Evolutionary conservation across 1,140 invertebrate species (phyloP).

Genomic region (Subanguina moxae): DNA sequence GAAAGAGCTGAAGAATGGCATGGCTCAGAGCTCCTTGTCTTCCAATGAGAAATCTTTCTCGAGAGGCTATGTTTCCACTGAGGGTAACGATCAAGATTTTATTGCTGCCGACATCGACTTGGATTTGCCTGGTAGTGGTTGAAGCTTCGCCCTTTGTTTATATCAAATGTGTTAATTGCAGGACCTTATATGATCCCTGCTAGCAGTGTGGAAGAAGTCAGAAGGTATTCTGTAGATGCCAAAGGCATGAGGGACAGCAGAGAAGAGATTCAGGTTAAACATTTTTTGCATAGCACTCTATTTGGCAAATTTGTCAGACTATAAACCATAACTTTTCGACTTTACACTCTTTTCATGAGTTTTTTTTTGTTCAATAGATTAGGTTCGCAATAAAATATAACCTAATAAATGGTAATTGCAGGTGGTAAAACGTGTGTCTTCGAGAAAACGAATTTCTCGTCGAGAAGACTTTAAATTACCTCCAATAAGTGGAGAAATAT

Average conservation of each 20-base stretch:
- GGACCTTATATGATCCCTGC: neutral
- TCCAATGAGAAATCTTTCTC: neutral
- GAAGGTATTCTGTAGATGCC: neutral
- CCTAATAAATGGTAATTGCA: too few relatives aligned
- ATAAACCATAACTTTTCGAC: too few relatives aligned
- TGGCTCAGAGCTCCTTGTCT: neutral
- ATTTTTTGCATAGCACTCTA: too few relatives aligned
- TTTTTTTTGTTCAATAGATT: too few relatives aligned
- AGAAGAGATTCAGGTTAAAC: neutral
- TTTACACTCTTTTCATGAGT: too few relatives aligned
- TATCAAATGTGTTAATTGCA: too few relatives aligned
- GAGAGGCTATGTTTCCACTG: neutral
- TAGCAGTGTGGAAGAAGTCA: neutral
- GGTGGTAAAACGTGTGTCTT: too few relatives aligned
- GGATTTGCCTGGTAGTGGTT: neutral
- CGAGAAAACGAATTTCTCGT: too few relatives aligned
- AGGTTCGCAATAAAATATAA: too few relatives aligned
- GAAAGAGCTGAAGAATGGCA: neutral
- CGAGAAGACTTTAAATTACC: too few relatives aligned
- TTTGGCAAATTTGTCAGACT: too few relatives aligned
- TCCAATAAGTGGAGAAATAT: neutral
- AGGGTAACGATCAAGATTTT: neutral
- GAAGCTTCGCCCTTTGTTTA: too few relatives aligned
- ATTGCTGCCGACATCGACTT: constrained; percentile 4
- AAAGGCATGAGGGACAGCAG: neutral